A percentile compares a stretch with the other conserved stretches of the same genome.
phyloP scores from a whole-genome alignment of 1,140 invertebrate genomes.

The Caenorhabditis briggsae region DNA sequence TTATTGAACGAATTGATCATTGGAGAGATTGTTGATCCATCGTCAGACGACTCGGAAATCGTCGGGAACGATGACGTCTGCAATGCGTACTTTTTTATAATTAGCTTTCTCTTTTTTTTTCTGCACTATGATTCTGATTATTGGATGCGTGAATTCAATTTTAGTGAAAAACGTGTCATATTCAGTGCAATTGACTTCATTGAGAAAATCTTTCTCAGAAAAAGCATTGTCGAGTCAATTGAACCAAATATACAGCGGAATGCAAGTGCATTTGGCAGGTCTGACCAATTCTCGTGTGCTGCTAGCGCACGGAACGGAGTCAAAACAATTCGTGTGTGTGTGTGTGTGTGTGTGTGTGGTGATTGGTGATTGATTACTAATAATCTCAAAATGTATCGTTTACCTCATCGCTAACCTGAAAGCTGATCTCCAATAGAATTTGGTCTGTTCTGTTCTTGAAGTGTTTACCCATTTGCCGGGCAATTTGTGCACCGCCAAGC shows the following conservation, averaged over 20 bases:
- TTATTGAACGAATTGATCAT: slow-evolving; percentile 59
- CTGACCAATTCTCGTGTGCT: not conserved
- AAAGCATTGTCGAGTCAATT: not conserved
- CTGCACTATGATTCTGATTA: slow-evolving; percentile 16
- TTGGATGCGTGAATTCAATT: slow-evolving; percentile 10
- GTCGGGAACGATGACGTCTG: slow-evolving; percentile 77
- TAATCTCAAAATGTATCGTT: not conserved
- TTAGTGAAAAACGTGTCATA: not conserved
- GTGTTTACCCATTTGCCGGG: slow-evolving; percentile 74
- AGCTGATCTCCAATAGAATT: slow-evolving; percentile 70
- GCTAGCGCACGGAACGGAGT: slow-evolving; percentile 5
- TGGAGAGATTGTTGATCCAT: slow-evolving; percentile 61
- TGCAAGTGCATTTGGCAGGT: slow-evolving; percentile 16
- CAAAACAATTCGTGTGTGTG: too few relatives aligned
- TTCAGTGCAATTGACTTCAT: not conserved
- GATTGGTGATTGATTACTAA: slow-evolving; percentile 47
- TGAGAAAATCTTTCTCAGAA: not conserved
- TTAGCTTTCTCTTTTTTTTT: slow-evolving; percentile 5
- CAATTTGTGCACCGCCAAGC: slow-evolving; percentile 73
- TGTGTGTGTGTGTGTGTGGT: not conserved
- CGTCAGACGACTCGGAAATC: slow-evolving; percentile 69
- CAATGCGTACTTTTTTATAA: slow-evolving; percentile 55
- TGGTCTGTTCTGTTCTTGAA: slow-evolving; percentile 74
- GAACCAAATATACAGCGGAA: slow-evolving; percentile 26
- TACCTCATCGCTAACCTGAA: slow-evolving; percentile 58